These are phyloP conservation scores for Sphenopsis melanotis DNA, from an alignment of 2,797 vertebrate genomes.

Conservation along the genomic window DNA sequence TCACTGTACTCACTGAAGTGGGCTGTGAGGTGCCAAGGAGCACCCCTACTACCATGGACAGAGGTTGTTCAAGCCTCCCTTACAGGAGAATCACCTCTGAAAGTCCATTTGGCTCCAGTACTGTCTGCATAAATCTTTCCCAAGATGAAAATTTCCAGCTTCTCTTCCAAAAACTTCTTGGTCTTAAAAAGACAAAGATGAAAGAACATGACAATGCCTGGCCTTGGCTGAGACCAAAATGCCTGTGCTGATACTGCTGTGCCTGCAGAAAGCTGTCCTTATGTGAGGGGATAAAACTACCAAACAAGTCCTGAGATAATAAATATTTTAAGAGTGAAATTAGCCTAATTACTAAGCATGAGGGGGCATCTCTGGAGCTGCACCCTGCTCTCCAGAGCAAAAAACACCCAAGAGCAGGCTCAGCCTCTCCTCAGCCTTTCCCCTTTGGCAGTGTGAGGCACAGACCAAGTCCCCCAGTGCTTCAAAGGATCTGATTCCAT, in stretches of 20 bases:
- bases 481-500: neutral
- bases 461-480: accelerated
- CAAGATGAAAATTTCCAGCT: neutral
- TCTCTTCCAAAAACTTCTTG: neutral
- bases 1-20: neutral
- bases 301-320: neutral
- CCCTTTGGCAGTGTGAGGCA: neutral
- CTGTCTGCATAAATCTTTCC: neutral
- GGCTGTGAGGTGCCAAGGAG: neutral
- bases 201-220: neutral
- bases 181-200: neutral
- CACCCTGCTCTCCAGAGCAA: accelerated
- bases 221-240: neutral
- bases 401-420: accelerated
- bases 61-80: neutral
- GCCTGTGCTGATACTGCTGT: neutral
- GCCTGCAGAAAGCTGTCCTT: neutral
- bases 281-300: neutral
- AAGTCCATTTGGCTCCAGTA: neutral
- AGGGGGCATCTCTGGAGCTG: neutral
- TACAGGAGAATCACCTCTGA: neutral
- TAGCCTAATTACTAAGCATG: neutral
- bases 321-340: neutral
- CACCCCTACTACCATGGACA: neutral
- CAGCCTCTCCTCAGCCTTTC: neutral